phyloP scores from a whole-genome alignment of 2,888 invertebrate genomes.

The Andrena camellia region DNA sequence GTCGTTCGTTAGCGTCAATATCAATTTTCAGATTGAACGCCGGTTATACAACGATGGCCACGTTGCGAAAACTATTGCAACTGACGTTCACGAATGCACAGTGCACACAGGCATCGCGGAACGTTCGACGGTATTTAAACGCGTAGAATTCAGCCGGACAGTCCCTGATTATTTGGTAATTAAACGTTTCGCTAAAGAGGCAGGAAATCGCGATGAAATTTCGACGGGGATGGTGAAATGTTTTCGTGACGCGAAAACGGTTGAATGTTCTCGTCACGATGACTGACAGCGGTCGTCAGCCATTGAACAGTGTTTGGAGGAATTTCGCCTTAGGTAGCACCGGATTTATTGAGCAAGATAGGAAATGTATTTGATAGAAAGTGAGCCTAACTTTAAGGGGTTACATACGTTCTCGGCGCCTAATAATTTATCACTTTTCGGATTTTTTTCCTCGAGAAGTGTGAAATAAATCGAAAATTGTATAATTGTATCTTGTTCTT shows the following conservation, averaged over 20 bases:
- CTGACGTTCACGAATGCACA: constrained; percentile 19
- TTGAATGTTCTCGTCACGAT: not conserved
- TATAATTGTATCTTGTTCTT: no score
- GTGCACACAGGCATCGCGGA: not conserved
- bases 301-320: not conserved
- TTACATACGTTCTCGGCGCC: no score
- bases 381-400: no score
- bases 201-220: constrained; percentile 7
- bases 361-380: not conserved
- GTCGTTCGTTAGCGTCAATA: constrained; percentile 69
- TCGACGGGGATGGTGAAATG: not conserved
- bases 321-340: not conserved
- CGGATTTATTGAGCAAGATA: not conserved
- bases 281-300: not conserved
- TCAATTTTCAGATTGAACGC: constrained; percentile 70
- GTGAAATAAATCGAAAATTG: no score
- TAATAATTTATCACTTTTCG: no score
- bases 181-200: constrained; percentile 27
- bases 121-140: constrained; percentile 15
- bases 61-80: constrained; percentile 51
- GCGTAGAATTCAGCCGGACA: constrained; percentile 24
- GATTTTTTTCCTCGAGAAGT: no score
- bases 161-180: constrained; percentile 48
- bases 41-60: constrained; percentile 41
- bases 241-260: not conserved